phyloP scores from a whole-genome alignment of 2,113 vertebrate species.

The Lycaon pictus region DNA sequence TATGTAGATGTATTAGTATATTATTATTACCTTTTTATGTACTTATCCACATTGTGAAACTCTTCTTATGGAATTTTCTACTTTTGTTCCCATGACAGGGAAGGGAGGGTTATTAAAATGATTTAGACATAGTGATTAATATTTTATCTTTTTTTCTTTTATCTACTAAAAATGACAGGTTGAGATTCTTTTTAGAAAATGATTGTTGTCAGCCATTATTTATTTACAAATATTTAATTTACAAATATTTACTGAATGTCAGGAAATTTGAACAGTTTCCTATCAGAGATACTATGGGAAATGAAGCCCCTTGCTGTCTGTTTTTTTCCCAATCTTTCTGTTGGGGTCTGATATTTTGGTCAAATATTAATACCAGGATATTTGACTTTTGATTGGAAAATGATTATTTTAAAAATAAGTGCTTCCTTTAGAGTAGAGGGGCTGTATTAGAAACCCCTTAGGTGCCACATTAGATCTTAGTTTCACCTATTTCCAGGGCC shows the following conservation, averaged over 20 bases:
- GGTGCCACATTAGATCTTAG: neutral
- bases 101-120: neutral
- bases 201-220: neutral
- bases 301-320: neutral
- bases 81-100: neutral
- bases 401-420: neutral
- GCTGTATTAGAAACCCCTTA: neutral
- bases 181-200: neutral
- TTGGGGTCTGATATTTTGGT: neutral
- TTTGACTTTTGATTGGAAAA: neutral
- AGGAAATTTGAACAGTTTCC: neutral
- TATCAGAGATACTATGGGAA: neutral
- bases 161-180: neutral
- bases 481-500: neutral
- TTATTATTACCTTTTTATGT: neutral
- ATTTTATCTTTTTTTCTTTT: neutral
- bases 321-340: neutral
- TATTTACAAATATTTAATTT: slow-evolving; percentile 8
- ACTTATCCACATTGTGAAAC: neutral
- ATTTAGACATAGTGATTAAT: neutral
- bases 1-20: neutral
- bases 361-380: neutral
- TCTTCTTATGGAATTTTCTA: neutral
- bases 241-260: neutral
- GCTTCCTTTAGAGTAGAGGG: neutral